phyloP scores from a whole-genome alignment of 2,888 invertebrate species.

The Antheraea assamensis region DNA sequence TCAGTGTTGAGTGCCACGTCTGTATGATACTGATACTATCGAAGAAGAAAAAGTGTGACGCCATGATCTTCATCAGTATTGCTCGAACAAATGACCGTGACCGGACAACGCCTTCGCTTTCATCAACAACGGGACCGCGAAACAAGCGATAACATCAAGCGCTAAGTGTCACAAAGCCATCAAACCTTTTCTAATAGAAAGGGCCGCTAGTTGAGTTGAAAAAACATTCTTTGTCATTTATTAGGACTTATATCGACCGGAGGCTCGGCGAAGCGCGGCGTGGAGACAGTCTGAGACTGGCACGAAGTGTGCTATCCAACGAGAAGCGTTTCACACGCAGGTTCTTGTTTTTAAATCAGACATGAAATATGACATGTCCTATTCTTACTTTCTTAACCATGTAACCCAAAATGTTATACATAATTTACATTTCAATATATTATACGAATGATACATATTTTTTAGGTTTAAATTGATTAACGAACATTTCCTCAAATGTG shows the following conservation, averaged over 20 bases:
- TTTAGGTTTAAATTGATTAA: neutral
- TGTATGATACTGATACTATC: slow-evolving; percentile 23
- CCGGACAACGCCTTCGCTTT: slow-evolving; percentile 64
- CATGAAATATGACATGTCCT: slow-evolving; percentile 51
- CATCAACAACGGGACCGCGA: slow-evolving; percentile 56
- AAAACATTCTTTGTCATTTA: slow-evolving; percentile 46
- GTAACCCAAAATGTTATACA: neutral
- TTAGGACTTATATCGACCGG: slow-evolving; percentile 57
- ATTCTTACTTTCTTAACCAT: neutral
- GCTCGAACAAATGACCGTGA: slow-evolving; percentile 61
- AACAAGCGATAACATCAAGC: slow-evolving; percentile 44
- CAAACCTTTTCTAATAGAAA: slow-evolving; percentile 39
- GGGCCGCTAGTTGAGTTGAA: slow-evolving; percentile 33
- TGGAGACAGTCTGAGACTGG: slow-evolving; percentile 71
- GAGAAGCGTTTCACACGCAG: slow-evolving; percentile 61
- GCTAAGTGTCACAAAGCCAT: slow-evolving; percentile 28
- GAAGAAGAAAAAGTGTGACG: slow-evolving; percentile 55
- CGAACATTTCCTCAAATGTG: neutral
- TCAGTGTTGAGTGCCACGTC: slow-evolving; percentile 40
- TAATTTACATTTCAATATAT: neutral
- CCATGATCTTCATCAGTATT: slow-evolving; percentile 48
- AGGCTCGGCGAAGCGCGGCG: slow-evolving; percentile 45
- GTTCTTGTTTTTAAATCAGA: slow-evolving; percentile 50
- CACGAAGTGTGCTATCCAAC: slow-evolving; percentile 60
- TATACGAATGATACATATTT: neutral